phyloP scores from a whole-genome alignment of 1,140 invertebrate species.

The Palaemon carinicauda region DNA sequence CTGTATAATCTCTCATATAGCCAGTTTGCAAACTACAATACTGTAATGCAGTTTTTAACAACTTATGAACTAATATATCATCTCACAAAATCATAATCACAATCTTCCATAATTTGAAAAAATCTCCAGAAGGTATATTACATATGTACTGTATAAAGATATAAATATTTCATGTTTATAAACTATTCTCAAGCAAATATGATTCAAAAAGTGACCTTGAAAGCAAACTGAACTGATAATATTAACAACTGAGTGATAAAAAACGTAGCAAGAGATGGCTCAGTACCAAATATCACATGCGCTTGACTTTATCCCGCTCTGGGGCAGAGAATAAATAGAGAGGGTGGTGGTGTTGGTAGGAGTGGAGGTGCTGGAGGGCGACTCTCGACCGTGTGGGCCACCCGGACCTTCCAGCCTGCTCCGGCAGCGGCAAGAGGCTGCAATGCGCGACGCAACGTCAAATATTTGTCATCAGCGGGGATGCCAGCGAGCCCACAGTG shows the following conservation, averaged over 20 bases:
- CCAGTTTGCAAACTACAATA: slow-evolving; percentile 42
- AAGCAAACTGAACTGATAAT: slow-evolving; percentile 47
- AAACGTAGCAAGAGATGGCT: slow-evolving; percentile 56
- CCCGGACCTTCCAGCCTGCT: slow-evolving; percentile 50
- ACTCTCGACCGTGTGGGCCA: slow-evolving; percentile 50
- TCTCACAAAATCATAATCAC: too few relatives aligned
- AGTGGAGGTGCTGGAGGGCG: slow-evolving; percentile 39
- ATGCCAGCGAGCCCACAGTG: slow-evolving; percentile 35
- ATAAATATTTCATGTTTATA: neutral
- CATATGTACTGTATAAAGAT: neutral
- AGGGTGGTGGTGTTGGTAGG: slow-evolving; percentile 51
- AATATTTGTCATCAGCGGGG: slow-evolving; percentile 25
- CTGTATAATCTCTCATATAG: slow-evolving; percentile 12
- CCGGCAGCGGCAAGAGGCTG: slow-evolving; percentile 49
- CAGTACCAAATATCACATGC: slow-evolving; percentile 55
- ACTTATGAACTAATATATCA: too few relatives aligned
- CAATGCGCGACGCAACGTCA: slow-evolving; percentile 56
- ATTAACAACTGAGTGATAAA: slow-evolving; percentile 43
- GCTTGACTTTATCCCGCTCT: slow-evolving; percentile 54
- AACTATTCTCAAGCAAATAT: slow-evolving; percentile 6
- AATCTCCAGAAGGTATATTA: neutral
- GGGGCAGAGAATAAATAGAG: slow-evolving; percentile 56
- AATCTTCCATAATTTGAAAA: too few relatives aligned
- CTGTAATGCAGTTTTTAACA: neutral
- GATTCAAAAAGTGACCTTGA: slow-evolving; percentile 44